Evolutionary conservation across 1,140 invertebrate species (phyloP).

Genomic region (Drosophila lacteicornis): DNA sequence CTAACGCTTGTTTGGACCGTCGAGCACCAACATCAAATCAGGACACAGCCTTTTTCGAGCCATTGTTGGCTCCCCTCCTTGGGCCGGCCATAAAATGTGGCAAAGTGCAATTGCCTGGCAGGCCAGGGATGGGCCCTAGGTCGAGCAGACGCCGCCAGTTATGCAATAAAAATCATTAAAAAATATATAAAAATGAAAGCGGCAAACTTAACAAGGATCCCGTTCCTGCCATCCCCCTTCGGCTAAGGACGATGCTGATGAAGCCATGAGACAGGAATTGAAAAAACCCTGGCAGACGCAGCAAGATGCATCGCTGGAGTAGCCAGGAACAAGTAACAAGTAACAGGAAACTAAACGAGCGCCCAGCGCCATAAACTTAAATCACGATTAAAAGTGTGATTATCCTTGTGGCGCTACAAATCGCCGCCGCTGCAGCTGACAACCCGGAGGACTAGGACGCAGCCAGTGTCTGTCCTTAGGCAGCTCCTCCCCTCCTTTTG

Average conservation of each 20-base stretch:
- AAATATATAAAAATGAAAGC: conserved; percentile 82
- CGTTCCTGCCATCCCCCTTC: neutral
- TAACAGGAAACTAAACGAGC: conserved; percentile 81
- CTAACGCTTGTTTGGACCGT: neutral
- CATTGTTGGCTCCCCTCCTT: conserved; percentile 27
- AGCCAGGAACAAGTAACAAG: conserved; percentile 42
- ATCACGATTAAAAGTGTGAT: conserved; percentile 85
- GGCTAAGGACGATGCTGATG: conserved; percentile 33
- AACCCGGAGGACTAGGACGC: conserved; percentile 41
- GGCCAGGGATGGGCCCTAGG: conserved; percentile 10
- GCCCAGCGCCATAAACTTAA: conserved; percentile 83
- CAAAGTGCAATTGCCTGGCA: conserved; percentile 75
- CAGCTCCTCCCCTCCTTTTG: conserved; percentile 4
- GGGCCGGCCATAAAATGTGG: conserved; percentile 72
- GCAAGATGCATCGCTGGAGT: conserved; percentile 45
- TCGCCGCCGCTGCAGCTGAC: conserved; percentile 77
- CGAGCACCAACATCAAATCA: conserved; percentile 56
- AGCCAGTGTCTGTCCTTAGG: conserved; percentile 22
- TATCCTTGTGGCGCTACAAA: conserved; percentile 85
- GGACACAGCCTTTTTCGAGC: conserved; percentile 2
- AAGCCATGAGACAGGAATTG: conserved; percentile 69
- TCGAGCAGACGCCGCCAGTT: conserved; percentile 56
- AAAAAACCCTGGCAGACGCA: conserved; percentile 55
- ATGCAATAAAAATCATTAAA: conserved; percentile 84
- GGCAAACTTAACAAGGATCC: conserved; percentile 74